A percentile compares a stretch with the other conserved stretches of the same genome.
These are phyloP conservation scores for Odontomyia ornata DNA, from an alignment of 2,888 invertebrate species.

Conservation along the genomic window DNA sequence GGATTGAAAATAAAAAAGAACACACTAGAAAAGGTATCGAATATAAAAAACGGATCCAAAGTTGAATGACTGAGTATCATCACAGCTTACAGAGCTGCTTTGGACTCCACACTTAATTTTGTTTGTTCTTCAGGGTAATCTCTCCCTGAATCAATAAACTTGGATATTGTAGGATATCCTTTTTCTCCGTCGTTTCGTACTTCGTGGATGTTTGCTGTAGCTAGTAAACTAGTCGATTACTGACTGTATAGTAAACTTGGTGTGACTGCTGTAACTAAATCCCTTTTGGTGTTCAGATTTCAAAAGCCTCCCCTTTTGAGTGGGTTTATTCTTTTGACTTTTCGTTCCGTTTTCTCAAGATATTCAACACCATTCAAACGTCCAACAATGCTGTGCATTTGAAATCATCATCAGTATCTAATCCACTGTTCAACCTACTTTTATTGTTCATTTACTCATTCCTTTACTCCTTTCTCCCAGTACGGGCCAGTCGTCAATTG, in stretches of 20 bases:
- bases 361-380: neutral
- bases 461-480: neutral
- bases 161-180: slow-evolving; percentile 8
- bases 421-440: neutral
- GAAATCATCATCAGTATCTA: neutral
- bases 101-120: neutral
- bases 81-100: neutral
- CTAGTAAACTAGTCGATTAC: neutral
- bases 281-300: neutral
- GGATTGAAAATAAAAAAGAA: neutral
- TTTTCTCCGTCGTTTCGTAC: neutral
- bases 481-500: neutral
- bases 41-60: neutral
- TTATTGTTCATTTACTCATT: slow-evolving; percentile 3
- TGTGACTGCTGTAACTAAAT: neutral
- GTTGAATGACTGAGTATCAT: neutral
- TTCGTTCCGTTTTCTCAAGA: neutral
- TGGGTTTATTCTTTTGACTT: too few species aligned
- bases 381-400: neutral
- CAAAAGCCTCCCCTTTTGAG: neutral
- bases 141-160: slow-evolving; percentile 19
- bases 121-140: slow-evolving; percentile 13
- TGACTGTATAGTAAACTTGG: too few species aligned
- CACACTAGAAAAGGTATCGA: neutral
- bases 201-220: neutral